These are phyloP conservation scores for Rhopalosiphum padi DNA, from an alignment of 1,140 invertebrate species.

Conservation along the genomic window DNA sequence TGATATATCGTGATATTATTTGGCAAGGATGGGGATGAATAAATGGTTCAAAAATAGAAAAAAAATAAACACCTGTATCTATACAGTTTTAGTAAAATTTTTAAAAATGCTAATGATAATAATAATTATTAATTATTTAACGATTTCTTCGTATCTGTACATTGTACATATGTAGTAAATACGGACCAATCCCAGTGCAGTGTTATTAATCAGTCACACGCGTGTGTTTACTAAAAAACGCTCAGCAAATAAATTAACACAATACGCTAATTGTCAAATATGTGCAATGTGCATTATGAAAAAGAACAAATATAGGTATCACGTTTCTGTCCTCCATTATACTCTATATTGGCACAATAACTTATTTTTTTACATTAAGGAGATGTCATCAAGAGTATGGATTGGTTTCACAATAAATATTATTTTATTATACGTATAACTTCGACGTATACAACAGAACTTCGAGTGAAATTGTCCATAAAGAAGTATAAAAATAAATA, in stretches of 20 bases:
- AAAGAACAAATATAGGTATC: too few relatives aligned
- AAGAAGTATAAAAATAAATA: background rate
- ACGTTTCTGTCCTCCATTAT: too few relatives aligned
- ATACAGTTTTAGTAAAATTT: too few relatives aligned
- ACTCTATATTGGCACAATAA: too few relatives aligned
- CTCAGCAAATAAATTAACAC: background rate
- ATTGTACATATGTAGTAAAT: background rate
- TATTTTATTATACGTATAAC: background rate
- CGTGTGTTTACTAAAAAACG: background rate
- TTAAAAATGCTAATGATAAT: background rate
- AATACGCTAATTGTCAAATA: background rate
- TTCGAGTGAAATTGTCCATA: background rate
- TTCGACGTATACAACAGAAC: background rate
- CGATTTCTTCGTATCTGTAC: background rate
- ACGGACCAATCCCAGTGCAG: background rate
- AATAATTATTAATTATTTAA: background rate
- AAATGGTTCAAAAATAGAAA: background rate
- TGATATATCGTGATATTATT: background rate
- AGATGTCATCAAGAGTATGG: background rate
- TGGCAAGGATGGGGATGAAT: too few relatives aligned
- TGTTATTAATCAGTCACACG: background rate
- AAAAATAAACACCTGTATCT: background rate
- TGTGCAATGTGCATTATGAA: background rate
- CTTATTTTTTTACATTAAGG: background rate
- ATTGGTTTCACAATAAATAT: background rate